phyloP scores from a whole-genome alignment of 2,113 vertebrate genomes.

The Pavo muticus region DNA sequence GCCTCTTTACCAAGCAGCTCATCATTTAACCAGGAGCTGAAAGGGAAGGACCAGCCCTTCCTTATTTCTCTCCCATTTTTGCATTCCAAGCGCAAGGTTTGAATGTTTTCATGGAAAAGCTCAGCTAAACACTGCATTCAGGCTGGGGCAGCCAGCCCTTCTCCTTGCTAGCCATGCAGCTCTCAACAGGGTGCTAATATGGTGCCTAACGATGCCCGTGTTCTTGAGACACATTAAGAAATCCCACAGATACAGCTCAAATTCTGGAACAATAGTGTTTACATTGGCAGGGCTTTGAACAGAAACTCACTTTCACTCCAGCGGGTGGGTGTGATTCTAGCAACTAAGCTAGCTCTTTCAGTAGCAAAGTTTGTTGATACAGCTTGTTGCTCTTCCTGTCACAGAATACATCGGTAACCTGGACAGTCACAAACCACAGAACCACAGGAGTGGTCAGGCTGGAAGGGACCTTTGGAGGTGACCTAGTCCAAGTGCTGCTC shows the following conservation, averaged over 20 bases:
- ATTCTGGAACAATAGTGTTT: slow-evolving; percentile 45
- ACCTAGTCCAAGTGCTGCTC: not conserved
- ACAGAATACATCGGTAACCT: slow-evolving; percentile 10
- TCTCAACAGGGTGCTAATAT: not conserved
- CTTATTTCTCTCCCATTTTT: not conserved
- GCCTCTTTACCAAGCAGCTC: not conserved
- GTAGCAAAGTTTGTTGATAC: slow-evolving; percentile 46
- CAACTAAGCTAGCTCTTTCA: slow-evolving; percentile 58
- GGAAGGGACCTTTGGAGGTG: not conserved
- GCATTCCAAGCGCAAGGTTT: not conserved
- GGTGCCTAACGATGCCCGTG: not conserved
- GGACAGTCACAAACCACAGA: not conserved
- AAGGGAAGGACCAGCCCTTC: not conserved
- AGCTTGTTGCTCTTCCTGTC: slow-evolving; percentile 58
- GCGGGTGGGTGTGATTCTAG: slow-evolving; percentile 46
- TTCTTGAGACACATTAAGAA: not conserved
- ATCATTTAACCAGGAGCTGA: not conserved
- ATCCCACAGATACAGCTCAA: not conserved
- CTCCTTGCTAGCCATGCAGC: not conserved
- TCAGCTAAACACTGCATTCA: not conserved
- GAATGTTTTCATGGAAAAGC: not conserved
- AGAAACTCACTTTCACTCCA: not conserved
- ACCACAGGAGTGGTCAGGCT: not conserved
- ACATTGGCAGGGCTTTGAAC: not conserved
- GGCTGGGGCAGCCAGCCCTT: not conserved